Evolutionary conservation across 2,888 invertebrate genomes (phyloP).

Genomic region (Drosophila pseudotalamancana): DNA sequence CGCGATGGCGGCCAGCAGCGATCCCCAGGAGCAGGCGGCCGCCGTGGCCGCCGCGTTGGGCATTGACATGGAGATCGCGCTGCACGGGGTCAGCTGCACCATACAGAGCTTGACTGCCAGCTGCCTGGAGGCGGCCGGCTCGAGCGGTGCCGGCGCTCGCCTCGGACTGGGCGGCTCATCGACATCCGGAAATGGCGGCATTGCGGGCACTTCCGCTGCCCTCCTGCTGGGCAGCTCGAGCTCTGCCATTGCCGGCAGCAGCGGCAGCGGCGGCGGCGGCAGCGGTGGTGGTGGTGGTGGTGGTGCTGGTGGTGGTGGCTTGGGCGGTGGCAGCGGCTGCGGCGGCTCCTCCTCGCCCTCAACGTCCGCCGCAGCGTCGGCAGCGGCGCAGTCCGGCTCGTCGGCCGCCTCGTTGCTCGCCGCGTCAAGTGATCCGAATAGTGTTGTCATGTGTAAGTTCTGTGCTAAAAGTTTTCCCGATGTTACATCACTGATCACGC

Average conservation of each 20-base stretch:
- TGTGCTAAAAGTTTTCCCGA: conserved; percentile 97
- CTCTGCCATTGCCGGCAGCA: conserved; percentile 50
- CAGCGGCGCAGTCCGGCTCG: conserved; percentile 77
- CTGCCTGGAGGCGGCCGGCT: conserved; percentile 67
- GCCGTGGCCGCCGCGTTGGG: conserved; percentile 81
- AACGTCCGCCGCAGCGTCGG: conserved; percentile 74
- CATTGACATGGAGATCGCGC: conserved; percentile 79
- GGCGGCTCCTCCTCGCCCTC: conserved; percentile 79
- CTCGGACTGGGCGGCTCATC: conserved; percentile 71
- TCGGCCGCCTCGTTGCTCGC: conserved; percentile 81
- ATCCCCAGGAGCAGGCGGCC: conserved; percentile 82
- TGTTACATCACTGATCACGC: conserved; percentile 93
- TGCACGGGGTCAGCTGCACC: conserved; percentile 71
- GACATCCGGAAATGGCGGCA: conserved; percentile 82
- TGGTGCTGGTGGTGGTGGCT: conserved; percentile 48
- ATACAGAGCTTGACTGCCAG: conserved; percentile 69
- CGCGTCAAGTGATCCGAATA: conserved; percentile 87
- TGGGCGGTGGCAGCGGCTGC: conserved; percentile 52
- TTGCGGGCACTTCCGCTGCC: conserved; percentile 64
- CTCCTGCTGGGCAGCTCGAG: conserved; percentile 54
- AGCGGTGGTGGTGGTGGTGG: conserved; percentile 27
- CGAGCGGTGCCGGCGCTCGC: conserved; percentile 57
- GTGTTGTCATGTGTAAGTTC: conserved; percentile 95
- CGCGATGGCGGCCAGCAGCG: conserved; percentile 79
- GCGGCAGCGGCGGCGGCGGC: conserved; percentile 84